Evolutionary conservation across 2,113 vertebrate genomes (phyloP), one percentile per base, ranked within the genome.

Genomic region (Cairina moschata): DNA sequence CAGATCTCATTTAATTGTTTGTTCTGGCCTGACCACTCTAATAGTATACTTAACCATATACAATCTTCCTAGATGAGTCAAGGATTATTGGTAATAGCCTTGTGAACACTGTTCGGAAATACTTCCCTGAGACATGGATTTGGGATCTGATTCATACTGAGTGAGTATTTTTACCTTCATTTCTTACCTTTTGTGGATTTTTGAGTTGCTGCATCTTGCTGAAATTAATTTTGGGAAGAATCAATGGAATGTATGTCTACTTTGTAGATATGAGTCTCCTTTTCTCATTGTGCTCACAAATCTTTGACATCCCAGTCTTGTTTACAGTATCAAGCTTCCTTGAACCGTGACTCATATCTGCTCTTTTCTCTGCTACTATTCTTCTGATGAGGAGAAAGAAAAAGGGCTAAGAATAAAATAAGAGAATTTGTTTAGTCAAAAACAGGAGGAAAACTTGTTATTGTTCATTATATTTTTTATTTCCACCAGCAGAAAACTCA

Each of bases 111-210:
- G 34, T 98, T 38, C 98, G 99, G n/a, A 98, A 95, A 13, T 97
- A 97, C 71, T 99, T 99, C 88, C 99, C 98, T 0, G 98, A 99
- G 96, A 99, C 98, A 1, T 99, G 98, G 99, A 97, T 99, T 46
- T 99, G 98, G 98, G 94, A 98, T 29, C 93, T 99, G 15, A 29
- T 98, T 75, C 85, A 95, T 48, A 88, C 98, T 0, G 92, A 98
- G 99, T 99, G 62, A 98, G 98, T 82, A 31, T 89, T 74, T 89
- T 38, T 77, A 29, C 63, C 55, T 89, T 86, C 9, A 31, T 38
- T 79, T 83, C 71, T 76, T 86, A 56, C 20, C 22, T 87, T 11
- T 34, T 67, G 31, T 88, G 36, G 6, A 55, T 76, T 80, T 83
- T 62, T 62, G 31, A 65, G 16, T 50, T 69, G 36, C 60, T 56